These are phyloP conservation scores for Amiota mariae DNA, from an alignment of 2,888 invertebrate genomes.

Conservation along the genomic window DNA sequence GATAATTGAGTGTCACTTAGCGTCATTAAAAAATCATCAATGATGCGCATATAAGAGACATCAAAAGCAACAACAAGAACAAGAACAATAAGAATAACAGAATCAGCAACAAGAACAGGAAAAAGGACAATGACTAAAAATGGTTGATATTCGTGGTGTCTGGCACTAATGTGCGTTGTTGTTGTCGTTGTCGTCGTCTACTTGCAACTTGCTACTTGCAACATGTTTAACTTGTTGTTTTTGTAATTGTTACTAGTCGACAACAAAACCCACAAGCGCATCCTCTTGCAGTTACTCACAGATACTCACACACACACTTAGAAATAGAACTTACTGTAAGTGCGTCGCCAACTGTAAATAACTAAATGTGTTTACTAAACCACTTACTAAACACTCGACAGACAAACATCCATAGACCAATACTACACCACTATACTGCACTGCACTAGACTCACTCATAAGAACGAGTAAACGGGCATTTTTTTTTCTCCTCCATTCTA, in stretches of 20 bases:
- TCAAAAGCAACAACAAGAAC: too few species aligned
- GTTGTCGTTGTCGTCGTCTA: neutral
- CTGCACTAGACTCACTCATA: too few species aligned
- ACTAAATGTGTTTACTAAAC: constrained; percentile 67
- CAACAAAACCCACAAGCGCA: constrained; percentile 34
- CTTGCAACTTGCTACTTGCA: neutral
- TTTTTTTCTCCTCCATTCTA: constrained; percentile 26
- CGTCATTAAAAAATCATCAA: constrained; percentile 57
- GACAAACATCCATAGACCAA: constrained; percentile 33
- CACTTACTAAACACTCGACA: constrained; percentile 66
- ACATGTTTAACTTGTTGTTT: constrained; percentile 44
- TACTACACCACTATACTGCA: constrained; percentile 41
- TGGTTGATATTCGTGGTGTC: too few species aligned
- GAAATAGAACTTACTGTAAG: constrained; percentile 23
- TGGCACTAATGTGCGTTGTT: neutral
- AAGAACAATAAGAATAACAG: too few species aligned
- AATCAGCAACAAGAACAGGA: too few species aligned
- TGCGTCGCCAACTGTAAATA: constrained; percentile 57
- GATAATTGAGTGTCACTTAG: constrained; percentile 66
- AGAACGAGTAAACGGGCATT: neutral
- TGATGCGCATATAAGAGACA: constrained; percentile 39
- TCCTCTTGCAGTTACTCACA: neutral
- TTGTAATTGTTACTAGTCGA: constrained; percentile 38
- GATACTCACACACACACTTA: neutral
- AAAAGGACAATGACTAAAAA: too few species aligned